Base-by-base conservation (phyloP, 2,113 vertebrate genomes). In the Lophochroa leadbeateri region DNA sequence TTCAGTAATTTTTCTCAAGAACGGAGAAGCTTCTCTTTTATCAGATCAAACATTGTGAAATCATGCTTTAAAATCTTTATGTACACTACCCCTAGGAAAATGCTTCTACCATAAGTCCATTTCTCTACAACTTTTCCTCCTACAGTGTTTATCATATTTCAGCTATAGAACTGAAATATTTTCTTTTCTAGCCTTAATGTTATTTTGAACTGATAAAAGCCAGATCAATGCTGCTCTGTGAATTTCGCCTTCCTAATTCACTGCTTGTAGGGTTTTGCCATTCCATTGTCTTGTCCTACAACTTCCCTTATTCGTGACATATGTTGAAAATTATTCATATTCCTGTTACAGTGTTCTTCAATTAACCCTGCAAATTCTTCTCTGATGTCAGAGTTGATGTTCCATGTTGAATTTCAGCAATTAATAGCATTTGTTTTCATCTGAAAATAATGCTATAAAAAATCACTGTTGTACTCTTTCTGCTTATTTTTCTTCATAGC, bases 331-430 rank as follows among this genome's bases (percentile, higher is more conserved):
- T 47, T 47, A 80, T 91, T 86, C 25, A 25, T 64, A 57, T 74
- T 43, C 18, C 20, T 65, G 6, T 31, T 39, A 8, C 41, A 46
- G 10, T 4, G 4, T 44, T 47, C 20, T 78, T 92, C 44, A 82
- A 20, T 10, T 82, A 52, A 44, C 0, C 0, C 13, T 78, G 33
- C 1, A 5, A 11, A 17, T 27, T 25, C 50, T 39, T 81, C 52
- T 19, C 46, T 74, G 11, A 68, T 44, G 23, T 61, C 39, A 70
- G 21, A 46, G 10, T 5, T 37, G 9, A 46, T 8, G 15, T 79
- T 88, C 16, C 14, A 20, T 47, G 47, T 7, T 15, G 8, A 65
- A 90, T 82, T 70, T 79, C 27, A 85, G 58, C 7, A 60, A 37
- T 41, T 67, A 75, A 57, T 17, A 47, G 19, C 19, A 71, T 86